These are phyloP conservation scores for Crotalus horridus DNA, from an alignment of 2,113 vertebrate species.

Conservation along the genomic window DNA sequence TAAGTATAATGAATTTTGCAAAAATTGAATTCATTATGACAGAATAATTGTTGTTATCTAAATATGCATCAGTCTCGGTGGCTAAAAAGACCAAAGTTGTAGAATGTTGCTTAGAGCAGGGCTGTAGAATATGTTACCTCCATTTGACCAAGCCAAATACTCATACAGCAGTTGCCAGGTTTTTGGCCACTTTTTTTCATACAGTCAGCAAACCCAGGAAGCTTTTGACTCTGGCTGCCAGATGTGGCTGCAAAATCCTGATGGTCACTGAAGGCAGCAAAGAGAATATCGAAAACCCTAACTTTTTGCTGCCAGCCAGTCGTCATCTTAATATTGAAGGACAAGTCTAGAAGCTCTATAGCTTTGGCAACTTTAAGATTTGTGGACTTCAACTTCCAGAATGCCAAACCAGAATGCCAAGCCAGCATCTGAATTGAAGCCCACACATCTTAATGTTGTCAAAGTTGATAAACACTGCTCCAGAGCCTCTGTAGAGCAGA, in stretches of 20 bases:
- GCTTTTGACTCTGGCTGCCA: neutral
- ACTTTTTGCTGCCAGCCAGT: neutral
- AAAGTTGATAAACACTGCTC: neutral
- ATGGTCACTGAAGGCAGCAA: neutral
- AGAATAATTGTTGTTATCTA: neutral
- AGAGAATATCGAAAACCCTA: neutral
- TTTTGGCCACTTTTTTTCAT: neutral
- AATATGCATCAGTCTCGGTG: neutral
- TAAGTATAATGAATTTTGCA: slow-evolving; percentile 1
- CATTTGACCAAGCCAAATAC: neutral
- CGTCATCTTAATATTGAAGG: neutral
- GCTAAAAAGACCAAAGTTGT: neutral
- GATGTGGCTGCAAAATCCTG: neutral
- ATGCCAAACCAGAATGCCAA: neutral
- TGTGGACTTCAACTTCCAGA: neutral
- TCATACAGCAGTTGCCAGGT: neutral
- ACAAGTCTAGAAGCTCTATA: neutral
- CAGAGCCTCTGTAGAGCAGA: neutral
- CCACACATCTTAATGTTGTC: neutral
- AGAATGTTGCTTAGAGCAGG: neutral
- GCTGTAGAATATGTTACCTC: neutral
- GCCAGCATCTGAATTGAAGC: neutral
- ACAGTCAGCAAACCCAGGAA: neutral
- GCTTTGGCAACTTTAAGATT: neutral
- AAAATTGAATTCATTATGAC: neutral